Conservation (phyloP, 35 echinoderm and acorn worm genomes). For the Lytechinus variegatus region DNA sequence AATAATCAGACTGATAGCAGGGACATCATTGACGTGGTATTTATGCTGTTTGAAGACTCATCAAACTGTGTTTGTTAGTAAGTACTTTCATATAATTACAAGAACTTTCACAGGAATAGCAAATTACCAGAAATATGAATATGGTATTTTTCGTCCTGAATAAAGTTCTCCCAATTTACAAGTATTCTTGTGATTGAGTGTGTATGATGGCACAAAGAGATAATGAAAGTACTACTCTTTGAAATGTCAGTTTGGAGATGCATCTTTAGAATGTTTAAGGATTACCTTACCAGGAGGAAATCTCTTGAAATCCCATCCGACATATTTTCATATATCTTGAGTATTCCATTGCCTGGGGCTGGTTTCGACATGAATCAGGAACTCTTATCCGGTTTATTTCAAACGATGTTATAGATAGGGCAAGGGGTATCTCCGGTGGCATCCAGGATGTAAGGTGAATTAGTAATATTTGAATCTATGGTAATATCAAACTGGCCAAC, state of each 20-base stretch:
- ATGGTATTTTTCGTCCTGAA: too few relatives aligned
- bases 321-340: not conserved
- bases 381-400: not conserved
- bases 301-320: constrained; percentile 1
- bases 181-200: too few relatives aligned
- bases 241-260: not conserved
- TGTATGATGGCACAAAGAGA: not conserved
- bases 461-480: not conserved
- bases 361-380: not conserved
- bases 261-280: not conserved
- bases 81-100: too few relatives aligned
- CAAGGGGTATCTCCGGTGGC: not conserved
- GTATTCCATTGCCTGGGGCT: not conserved
- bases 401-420: not conserved
- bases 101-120: too few relatives aligned
- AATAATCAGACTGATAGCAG: not conserved
- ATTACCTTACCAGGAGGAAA: not conserved
- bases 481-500: too few relatives aligned
- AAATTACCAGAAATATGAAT: too few relatives aligned
- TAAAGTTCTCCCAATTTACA: too few relatives aligned
- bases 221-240: not conserved
- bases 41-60: not conserved
- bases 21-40: not conserved
- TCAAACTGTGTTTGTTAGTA: not conserved
- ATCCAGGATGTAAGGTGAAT: not conserved